Evolutionary conservation across 2,888 invertebrate genomes (phyloP).

Genomic region (Harpagoxenus sublaevis): DNA sequence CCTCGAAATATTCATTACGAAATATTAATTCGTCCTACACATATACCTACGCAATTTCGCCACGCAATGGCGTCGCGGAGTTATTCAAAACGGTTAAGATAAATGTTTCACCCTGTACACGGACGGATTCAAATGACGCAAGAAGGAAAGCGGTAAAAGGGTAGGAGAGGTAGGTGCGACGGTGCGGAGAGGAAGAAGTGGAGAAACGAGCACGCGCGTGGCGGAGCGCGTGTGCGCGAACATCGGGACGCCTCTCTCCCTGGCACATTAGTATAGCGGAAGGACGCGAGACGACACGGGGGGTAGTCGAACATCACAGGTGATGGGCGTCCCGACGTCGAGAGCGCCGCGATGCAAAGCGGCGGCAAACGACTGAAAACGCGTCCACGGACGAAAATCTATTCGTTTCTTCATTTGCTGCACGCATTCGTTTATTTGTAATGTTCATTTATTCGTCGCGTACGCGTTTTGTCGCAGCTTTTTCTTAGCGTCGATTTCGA

Average conservation of each 20-base stretch:
- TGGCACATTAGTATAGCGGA: slow-evolving; percentile 30
- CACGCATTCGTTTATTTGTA: not conserved
- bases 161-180: slow-evolving; percentile 20
- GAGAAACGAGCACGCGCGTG: slow-evolving; percentile 53
- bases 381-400: slow-evolving; percentile 50
- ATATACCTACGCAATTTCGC: slow-evolving; percentile 7
- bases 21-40: not conserved
- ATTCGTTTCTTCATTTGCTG: not conserved
- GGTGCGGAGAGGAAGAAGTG: slow-evolving; percentile 9
- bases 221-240: slow-evolving; percentile 43
- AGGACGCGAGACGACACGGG: slow-evolving; percentile 49
- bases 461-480: not conserved
- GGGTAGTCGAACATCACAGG: slow-evolving; percentile 68
- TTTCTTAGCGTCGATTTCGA: slow-evolving; percentile 27
- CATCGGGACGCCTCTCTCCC: slow-evolving; percentile 28
- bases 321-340: slow-evolving; percentile 71
- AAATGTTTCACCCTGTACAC: slow-evolving; percentile 42
- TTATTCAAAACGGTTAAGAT: slow-evolving; percentile 51
- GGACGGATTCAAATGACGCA: slow-evolving; percentile 49
- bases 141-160: slow-evolving; percentile 28
- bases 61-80: not conserved
- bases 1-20: slow-evolving; percentile 43
- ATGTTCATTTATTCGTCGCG: slow-evolving; percentile 15
- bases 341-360: slow-evolving; percentile 66
- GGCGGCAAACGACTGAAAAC: slow-evolving; percentile 58